Conservation (phyloP, 2,113 vertebrate genomes). For the Tetraodon nigroviridis region DNA sequence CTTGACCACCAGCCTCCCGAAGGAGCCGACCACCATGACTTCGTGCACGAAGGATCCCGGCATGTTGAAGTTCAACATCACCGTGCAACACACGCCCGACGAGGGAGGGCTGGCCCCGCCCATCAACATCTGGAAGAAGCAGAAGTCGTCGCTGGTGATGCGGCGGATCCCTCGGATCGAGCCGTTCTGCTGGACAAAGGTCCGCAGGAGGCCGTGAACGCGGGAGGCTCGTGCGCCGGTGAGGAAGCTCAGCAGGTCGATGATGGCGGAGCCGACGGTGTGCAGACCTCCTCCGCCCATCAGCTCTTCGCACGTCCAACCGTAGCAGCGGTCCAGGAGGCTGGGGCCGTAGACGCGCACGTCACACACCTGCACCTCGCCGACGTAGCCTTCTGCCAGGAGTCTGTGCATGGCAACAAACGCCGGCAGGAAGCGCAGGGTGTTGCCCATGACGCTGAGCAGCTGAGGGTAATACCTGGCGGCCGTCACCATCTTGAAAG, state of each 20-base stretch:
- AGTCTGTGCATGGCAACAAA: slow-evolving; percentile 88
- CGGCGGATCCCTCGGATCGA: slow-evolving; percentile 87
- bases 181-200: slow-evolving; percentile 87
- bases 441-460: slow-evolving; percentile 93
- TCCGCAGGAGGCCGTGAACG: slow-evolving; percentile 90
- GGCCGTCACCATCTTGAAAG: slow-evolving; percentile 93
- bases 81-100: slow-evolving; percentile 85
- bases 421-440: slow-evolving; percentile 88
- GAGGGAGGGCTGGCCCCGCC: slow-evolving; percentile 34
- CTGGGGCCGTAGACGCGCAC: slow-evolving; percentile 90
- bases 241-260: slow-evolving; percentile 89
- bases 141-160: slow-evolving; percentile 94
- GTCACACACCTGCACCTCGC: slow-evolving; percentile 86
- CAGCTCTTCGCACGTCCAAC: slow-evolving; percentile 95
- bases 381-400: slow-evolving; percentile 85
- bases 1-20: slow-evolving; percentile 82
- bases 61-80: slow-evolving; percentile 98
- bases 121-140: slow-evolving; percentile 97
- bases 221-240: slow-evolving; percentile 78
- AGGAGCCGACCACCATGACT: slow-evolving; percentile 92
- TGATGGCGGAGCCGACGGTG: slow-evolving; percentile 87
- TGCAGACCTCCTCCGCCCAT: slow-evolving; percentile 97
- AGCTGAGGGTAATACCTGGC: slow-evolving; percentile 95
- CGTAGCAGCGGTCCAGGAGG: slow-evolving; percentile 88
- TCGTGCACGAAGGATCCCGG: slow-evolving; percentile 87